Percentiles rank a stretch among this genome's conserved stretches.
Evolutionary conservation across 1,140 invertebrate genomes (phyloP).

Genomic region (Leucophenga varia): DNA sequence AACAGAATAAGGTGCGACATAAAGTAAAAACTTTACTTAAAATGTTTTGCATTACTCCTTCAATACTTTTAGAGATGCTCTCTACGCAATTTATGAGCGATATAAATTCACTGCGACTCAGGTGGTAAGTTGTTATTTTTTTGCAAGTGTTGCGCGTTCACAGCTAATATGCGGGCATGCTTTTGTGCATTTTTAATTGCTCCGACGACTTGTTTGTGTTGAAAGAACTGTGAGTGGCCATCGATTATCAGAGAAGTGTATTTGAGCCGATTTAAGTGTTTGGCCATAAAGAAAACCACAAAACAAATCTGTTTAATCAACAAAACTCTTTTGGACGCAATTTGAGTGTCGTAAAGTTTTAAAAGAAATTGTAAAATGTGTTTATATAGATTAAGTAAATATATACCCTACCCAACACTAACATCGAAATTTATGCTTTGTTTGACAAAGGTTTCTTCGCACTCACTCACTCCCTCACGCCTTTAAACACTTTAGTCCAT

Average conservation of each 20-base stretch:
- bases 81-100: conserved; percentile 36
- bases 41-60: conserved; percentile 6
- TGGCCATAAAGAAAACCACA: too few relatives aligned
- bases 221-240: conserved; percentile 19
- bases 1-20: too few relatives aligned
- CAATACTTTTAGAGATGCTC: conserved; percentile 3
- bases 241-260: background rate
- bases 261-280: too few relatives aligned
- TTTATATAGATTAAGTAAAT: too few relatives aligned
- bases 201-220: conserved; percentile 13
- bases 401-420: too few relatives aligned
- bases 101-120: conserved; percentile 45
- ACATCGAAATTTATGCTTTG: too few relatives aligned
- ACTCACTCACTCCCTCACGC: too few relatives aligned
- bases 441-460: too few relatives aligned
- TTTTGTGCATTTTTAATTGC: conserved; percentile 33
- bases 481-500: conserved; percentile 11
- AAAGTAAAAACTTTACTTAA: conserved; percentile 20
- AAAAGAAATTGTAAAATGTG: too few relatives aligned
- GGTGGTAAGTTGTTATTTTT: conserved; percentile 30
- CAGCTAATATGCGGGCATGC: conserved; percentile 12
- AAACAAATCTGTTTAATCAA: too few relatives aligned
- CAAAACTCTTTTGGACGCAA: too few relatives aligned
- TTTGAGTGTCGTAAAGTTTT: too few relatives aligned
- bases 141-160: conserved; percentile 22